Conservation (phyloP, 2,888 invertebrate genomes). For the Dendrolimus houi region DNA sequence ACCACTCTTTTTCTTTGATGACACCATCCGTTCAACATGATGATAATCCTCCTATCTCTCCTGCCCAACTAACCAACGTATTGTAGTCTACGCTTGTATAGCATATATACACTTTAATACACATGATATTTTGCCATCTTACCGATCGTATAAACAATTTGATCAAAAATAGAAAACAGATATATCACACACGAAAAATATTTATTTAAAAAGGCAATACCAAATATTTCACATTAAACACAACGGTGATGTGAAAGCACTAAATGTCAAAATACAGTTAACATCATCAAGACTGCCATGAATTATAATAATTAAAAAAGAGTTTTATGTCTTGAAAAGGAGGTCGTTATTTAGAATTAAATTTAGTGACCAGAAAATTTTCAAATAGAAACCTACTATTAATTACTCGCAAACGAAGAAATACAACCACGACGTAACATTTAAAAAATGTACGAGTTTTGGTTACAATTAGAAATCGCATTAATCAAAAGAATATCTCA, state of each 20-base stretch:
- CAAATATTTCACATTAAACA: constrained; percentile 47
- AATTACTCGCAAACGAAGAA: no score
- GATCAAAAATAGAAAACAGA: constrained; percentile 57
- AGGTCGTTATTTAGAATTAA: no score
- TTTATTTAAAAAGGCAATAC: constrained; percentile 58
- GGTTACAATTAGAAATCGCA: no score
- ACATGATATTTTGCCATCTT: constrained; percentile 70
- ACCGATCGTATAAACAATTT: constrained; percentile 64
- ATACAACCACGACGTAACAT: no score
- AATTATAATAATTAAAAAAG: constrained; percentile 13
- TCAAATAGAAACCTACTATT: no score
- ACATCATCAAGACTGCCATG: constrained; percentile 23
- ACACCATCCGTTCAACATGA: constrained; percentile 73
- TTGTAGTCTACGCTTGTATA: constrained; percentile 33
- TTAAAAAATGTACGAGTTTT: no score
- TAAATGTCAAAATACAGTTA: constrained; percentile 19
- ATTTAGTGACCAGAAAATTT: no score
- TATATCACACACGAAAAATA: constrained; percentile 56
- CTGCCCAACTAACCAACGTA: constrained; percentile 45
- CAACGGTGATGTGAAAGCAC: constrained; percentile 51
- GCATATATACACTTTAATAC: constrained; percentile 50
- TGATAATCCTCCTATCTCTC: constrained; percentile 43
- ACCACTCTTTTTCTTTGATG: constrained; percentile 52
- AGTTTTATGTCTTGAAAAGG: no score
- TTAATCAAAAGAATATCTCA: no score